These are phyloP conservation scores for Pachypeltis micranthus DNA, from an alignment of 1,140 invertebrate genomes.

Conservation along the genomic window DNA sequence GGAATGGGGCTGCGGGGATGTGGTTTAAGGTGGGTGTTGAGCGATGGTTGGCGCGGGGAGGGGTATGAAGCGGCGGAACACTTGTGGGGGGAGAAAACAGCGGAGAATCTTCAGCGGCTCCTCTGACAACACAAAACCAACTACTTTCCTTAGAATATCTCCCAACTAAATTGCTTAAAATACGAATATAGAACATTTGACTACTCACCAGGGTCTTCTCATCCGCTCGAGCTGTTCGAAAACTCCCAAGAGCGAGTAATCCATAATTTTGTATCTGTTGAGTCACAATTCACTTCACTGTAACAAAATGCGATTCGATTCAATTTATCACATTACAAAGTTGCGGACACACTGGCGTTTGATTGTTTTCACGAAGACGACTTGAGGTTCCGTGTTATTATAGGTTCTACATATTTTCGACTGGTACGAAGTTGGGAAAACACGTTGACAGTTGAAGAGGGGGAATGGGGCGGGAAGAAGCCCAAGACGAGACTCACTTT, in stretches of 20 bases:
- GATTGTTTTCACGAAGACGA: not conserved
- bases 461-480: not conserved
- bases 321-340: slow-evolving; percentile 4
- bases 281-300: not conserved
- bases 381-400: not conserved
- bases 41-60: too few relatives aligned
- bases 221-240: not conserved
- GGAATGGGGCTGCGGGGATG: too few relatives aligned
- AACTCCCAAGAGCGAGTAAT: not conserved
- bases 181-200: too few relatives aligned
- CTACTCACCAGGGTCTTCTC: not conserved
- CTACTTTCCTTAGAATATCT: too few relatives aligned
- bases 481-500: not conserved
- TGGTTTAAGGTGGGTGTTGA: too few relatives aligned
- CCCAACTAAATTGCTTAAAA: too few relatives aligned
- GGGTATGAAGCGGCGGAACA: too few relatives aligned
- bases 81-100: too few relatives aligned
- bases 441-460: too few relatives aligned
- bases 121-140: too few relatives aligned
- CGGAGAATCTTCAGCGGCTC: too few relatives aligned
- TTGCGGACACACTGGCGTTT: too few relatives aligned
- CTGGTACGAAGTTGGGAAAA: not conserved
- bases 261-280: not conserved
- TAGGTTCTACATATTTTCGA: not conserved
- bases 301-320: not conserved